Base-by-base conservation (phyloP, 2,113 vertebrate species). In the Mormyrus lacerda region DNA sequence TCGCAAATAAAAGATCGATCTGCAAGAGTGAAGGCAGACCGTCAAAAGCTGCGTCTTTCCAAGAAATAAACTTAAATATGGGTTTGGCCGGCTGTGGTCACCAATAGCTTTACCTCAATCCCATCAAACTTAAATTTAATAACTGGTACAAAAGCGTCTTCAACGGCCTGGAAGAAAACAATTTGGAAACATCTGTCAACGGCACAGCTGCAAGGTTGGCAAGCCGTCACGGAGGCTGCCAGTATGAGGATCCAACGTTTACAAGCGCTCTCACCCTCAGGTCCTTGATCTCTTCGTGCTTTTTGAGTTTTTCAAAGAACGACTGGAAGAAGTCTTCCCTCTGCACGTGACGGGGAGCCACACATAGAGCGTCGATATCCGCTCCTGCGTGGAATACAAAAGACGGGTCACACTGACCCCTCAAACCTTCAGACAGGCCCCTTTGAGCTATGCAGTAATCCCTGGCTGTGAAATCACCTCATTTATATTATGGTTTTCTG, bases 1-100 rank as follows among this genome's bases (percentile, higher is more conserved):
- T 97, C 91, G 98, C 98, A 95, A 99, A 99, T 87, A 99, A 96
- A 1, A 99, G 95, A 92, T 99, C 98, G 93, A 99, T 99, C 98
- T 99, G 93, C 69, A 79, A 42, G 31, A 42, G 73, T 8, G 35
- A 79, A 39, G 15, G 35, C 17, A 17, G 69, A 19, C 73, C 3
- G 15, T 79, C 35, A 21, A 42, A 79, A 42, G 73, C 15, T 19
- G 13, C 31, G 1, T 19, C 39, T 76, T 79, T 42, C 73, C 73
- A 79, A 42, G 35, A 79, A 42, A 15, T 19, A 19, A 35, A 21
- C 73, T 6, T 5, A 42, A 42, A 79, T 79, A 19, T 19, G 73
- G 4, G 8, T 79, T 19, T 42, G 73, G 73, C 6, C 0, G 4
- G 73, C 4, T 35, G 73, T 3, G 73, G 73, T 19, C 35, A 19